These are phyloP conservation scores for Drosophila tropicalis DNA, from an alignment of 1,140 invertebrate species.

Conservation along the genomic window DNA sequence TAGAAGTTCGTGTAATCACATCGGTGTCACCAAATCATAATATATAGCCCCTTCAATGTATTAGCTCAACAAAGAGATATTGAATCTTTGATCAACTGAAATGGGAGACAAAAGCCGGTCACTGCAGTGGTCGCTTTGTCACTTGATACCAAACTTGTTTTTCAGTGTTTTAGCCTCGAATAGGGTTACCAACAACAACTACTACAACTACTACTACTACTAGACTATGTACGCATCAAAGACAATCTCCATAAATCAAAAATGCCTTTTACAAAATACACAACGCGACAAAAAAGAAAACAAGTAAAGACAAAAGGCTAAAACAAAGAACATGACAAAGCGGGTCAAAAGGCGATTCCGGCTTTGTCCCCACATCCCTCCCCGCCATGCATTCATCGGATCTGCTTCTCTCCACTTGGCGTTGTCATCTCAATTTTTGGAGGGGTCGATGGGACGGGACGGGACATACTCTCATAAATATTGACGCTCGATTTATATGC, in stretches of 20 bases:
- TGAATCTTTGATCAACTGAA: background rate
- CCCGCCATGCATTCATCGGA: background rate
- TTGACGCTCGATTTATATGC: constrained; percentile 60
- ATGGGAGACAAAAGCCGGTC: background rate
- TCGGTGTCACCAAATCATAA: no score
- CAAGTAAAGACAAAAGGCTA: constrained; percentile 12
- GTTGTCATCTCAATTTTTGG: constrained; percentile 52
- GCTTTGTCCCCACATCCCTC: background rate
- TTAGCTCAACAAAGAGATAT: no score
- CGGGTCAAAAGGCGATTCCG: constrained; percentile 14
- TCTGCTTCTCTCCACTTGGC: background rate
- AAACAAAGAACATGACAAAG: constrained; percentile 28
- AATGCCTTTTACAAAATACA: constrained; percentile 7
- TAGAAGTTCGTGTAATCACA: no score
- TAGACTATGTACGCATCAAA: constrained; percentile 9
- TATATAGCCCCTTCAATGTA: no score
- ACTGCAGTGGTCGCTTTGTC: constrained; percentile 1
- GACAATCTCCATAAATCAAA: constrained; percentile 10
- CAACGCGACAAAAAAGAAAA: constrained; percentile 3
- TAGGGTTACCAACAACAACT: background rate
- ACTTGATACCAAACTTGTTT: background rate
- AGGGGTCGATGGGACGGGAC: constrained; percentile 21
- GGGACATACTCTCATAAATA: constrained; percentile 62
- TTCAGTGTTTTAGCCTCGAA: constrained; percentile 2
- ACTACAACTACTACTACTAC: background rate